Evolutionary conservation across 1,140 invertebrate species (phyloP).

Genomic region (Drosophila tsacasi): DNA sequence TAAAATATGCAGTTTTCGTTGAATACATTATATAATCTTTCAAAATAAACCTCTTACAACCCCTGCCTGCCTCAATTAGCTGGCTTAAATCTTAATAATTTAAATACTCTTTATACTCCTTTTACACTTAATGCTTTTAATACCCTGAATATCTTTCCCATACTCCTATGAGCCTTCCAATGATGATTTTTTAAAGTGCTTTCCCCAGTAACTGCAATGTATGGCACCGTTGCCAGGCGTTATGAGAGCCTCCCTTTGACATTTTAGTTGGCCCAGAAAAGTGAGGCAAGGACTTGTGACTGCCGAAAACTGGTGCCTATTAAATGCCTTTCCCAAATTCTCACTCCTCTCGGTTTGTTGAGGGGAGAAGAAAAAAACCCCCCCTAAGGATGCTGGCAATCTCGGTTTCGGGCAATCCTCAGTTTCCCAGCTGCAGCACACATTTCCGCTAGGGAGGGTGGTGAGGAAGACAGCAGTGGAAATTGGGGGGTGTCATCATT

Average conservation of each 20-base stretch:
- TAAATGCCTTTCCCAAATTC: slow-evolving; percentile 6
- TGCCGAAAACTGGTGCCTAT: slow-evolving; percentile 9
- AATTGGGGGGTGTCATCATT: slow-evolving; percentile 51
- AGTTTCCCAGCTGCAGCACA: slow-evolving; percentile 16
- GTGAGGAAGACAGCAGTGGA: background rate
- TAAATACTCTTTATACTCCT: no score
- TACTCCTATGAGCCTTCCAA: no score
- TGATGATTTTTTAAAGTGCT: background rate
- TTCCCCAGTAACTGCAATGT: slow-evolving; percentile 7
- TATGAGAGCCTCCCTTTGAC: slow-evolving; percentile 2
- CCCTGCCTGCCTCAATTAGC: background rate
- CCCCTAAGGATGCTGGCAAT: slow-evolving; percentile 42
- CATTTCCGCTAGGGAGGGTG: background rate
- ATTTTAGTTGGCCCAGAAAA: background rate
- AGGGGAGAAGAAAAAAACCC: background rate
- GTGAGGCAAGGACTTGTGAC: background rate
- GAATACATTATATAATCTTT: no score
- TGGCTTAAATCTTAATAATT: background rate
- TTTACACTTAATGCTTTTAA: no score
- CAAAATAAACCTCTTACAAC: background rate
- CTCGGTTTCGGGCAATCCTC: slow-evolving; percentile 36
- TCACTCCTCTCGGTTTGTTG: background rate
- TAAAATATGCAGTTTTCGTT: no score
- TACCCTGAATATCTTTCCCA: background rate
- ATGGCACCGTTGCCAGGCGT: slow-evolving; percentile 1